Evolutionary conservation across 2,113 vertebrate species (phyloP).

Genomic region (Eulemur rufifrons): DNA sequence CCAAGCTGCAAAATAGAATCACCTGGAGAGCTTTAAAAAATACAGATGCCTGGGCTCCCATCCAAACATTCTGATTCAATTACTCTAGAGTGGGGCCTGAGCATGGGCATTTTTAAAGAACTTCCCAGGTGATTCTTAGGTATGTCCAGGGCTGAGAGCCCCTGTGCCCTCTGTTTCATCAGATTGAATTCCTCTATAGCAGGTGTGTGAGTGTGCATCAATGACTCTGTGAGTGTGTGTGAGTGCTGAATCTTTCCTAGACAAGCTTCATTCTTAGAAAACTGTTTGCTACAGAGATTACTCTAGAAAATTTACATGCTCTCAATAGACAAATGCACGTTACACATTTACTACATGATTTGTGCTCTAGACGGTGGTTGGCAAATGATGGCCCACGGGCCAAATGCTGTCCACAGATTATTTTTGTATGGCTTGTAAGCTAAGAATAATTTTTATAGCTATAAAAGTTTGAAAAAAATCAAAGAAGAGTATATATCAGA

Average conservation of each 20-base stretch:
- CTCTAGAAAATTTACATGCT: not conserved
- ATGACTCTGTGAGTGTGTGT: not conserved
- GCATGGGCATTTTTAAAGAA: not conserved
- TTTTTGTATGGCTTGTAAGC: not conserved
- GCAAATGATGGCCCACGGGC: not conserved
- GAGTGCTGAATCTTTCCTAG: not conserved
- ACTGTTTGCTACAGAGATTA: not conserved
- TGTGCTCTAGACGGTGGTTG: not conserved
- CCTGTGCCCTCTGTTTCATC: not conserved
- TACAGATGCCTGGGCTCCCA: not conserved
- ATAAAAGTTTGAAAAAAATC: not conserved
- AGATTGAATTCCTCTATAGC: not conserved
- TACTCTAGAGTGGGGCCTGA: not conserved
- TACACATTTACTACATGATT: not conserved
- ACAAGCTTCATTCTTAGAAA: not conserved
- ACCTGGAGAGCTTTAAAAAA: not conserved
- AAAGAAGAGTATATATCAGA: not conserved
- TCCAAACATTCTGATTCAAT: conserved; percentile 45
- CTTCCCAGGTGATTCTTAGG: conserved; percentile 1
- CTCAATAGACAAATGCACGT: not conserved
- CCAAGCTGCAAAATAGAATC: conserved; percentile 20
- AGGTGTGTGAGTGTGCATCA: not conserved
- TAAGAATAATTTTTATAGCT: not conserved
- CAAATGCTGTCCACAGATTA: not conserved
- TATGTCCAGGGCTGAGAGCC: not conserved